Evolutionary conservation across 2,113 vertebrate genomes (phyloP).

Genomic region (Neogobius melanostomus): DNA sequence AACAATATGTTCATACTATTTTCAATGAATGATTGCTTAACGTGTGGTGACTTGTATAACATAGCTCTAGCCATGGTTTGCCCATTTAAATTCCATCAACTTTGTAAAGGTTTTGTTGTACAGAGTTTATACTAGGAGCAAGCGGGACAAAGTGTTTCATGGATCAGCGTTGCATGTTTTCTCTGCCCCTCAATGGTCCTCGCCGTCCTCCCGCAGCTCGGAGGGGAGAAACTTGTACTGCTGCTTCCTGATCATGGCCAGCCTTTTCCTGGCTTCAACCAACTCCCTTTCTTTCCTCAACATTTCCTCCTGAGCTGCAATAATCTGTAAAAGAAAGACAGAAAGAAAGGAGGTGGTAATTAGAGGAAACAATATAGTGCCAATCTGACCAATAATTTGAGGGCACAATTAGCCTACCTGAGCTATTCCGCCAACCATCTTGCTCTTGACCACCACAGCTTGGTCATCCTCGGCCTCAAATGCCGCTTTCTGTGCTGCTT

Average conservation of each 20-base stretch:
- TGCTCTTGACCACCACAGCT: constrained; percentile 94
- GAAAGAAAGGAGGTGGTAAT: too few species aligned
- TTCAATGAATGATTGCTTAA: constrained; percentile 33
- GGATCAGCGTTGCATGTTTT: constrained; percentile 16
- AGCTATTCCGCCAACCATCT: constrained; percentile 97
- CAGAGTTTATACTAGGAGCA: constrained; percentile 11
- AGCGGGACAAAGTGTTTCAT: constrained; percentile 43
- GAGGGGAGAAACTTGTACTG: constrained; percentile 98
- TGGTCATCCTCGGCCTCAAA: constrained; percentile 93
- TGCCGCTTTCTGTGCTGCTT: constrained; percentile 95
- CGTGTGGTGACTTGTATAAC: constrained; percentile 41
- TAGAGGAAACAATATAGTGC: too few species aligned
- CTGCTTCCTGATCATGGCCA: constrained; percentile 95
- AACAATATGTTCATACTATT: constrained; percentile 34
- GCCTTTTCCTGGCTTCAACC: constrained; percentile 91
- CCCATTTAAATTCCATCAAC: constrained; percentile 38
- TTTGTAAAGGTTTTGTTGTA: constrained; percentile 28
- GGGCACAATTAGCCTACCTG: constrained; percentile 78
- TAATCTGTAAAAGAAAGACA: constrained; percentile 80
- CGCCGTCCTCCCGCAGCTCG: constrained; percentile 88
- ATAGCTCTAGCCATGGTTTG: constrained; percentile 43
- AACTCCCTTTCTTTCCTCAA: constrained; percentile 93
- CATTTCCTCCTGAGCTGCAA: constrained; percentile 98
- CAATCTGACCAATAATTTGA: neutral
- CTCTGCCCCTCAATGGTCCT: constrained; percentile 70